Evolutionary conservation across 2,797 vertebrate species (phyloP), one percentile per base, ranked within the genome.

Genomic region (Acipenser oxyrinchus): DNA sequence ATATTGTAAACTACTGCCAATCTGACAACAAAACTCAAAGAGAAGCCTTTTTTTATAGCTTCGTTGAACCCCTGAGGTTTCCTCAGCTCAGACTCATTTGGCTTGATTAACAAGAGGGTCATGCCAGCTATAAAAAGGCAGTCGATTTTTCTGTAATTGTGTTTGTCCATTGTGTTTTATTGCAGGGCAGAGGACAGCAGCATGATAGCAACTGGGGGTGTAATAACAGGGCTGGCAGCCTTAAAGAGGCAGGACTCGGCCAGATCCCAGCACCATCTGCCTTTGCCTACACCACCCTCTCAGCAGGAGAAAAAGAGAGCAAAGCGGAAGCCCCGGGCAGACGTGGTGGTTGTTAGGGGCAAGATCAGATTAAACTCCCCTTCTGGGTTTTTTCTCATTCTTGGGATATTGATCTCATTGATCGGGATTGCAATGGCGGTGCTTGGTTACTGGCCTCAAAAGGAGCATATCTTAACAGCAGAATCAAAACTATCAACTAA

Each of bases 151-250:
- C 49, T 9, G 7, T 68, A 1, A 62, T 10, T 53, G 13, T 71
- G 23, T 70, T 66, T 75, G 49, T 74, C 63, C 69, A 0, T 76
- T 71, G 58, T 64, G 51, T 73, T 71, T 74, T 63, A 59, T 63
- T 78, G 57, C 72, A 91, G 88, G 72, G 70, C 62, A 73, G 71
- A 68, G 52, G 68, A 73, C 3, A 66, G 63, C 83, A 71, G 67
- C 81, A 99, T 99, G 96, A 99, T 97, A 77, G 96, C 96, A 69
- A 96, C 96, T 0, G 96, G 94, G 58, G 96, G 96, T 72, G 96
- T 98, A 72, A 93, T 98, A 78, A 97, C 96, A 2, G 96, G 96
- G 79, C 91, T 99, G 77, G 96, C 96, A 5, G 96, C 96, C 82
- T 85, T 98, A 70, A 99, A 99, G 76, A 92, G 95, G 74, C 96